Percentiles rank a stretch among this genome's conserved stretches.
Evolutionary conservation across 1,140 invertebrate species (phyloP).

Genomic region (Drosophila sp.): DNA sequence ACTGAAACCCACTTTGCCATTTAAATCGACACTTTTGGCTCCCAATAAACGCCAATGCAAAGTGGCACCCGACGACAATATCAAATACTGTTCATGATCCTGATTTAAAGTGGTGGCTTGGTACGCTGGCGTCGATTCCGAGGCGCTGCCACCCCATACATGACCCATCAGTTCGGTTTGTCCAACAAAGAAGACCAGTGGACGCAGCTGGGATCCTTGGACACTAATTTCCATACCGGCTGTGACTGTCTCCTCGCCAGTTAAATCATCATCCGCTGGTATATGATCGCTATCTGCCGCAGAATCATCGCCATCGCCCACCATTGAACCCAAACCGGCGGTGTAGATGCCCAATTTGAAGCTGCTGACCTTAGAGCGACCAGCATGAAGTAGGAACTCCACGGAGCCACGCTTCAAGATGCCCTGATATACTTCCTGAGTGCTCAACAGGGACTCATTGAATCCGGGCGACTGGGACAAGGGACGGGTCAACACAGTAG

Average conservation of each 20-base stretch:
- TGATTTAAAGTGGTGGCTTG: conserved; percentile 90
- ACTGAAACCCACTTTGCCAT: conserved; percentile 92
- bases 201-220: conserved; percentile 90
- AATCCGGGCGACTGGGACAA: conserved; percentile 85
- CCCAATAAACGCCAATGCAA: conserved; percentile 88
- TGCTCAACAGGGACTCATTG: conserved; percentile 89
- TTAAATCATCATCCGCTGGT: conserved; percentile 85
- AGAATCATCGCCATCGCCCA: conserved; percentile 84
- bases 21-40: conserved; percentile 91
- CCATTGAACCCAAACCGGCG: conserved; percentile 88
- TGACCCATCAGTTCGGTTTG: conserved; percentile 94
- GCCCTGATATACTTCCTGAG: conserved; percentile 90
- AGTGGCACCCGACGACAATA: conserved; percentile 89
- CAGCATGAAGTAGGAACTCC: conserved; percentile 87
- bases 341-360: conserved; percentile 91
- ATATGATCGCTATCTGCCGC: conserved; percentile 83
- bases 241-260: conserved; percentile 85
- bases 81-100: conserved; percentile 88
- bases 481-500: conserved; percentile 87
- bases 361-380: conserved; percentile 83
- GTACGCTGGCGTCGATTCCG: conserved; percentile 91
- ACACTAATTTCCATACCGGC: conserved; percentile 94
- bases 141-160: conserved; percentile 93
- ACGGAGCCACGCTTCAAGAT: conserved; percentile 90
- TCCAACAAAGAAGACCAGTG: conserved; percentile 93